Conservation (phyloP, 2,797 vertebrate species). For the Presbytis comata region DNA sequence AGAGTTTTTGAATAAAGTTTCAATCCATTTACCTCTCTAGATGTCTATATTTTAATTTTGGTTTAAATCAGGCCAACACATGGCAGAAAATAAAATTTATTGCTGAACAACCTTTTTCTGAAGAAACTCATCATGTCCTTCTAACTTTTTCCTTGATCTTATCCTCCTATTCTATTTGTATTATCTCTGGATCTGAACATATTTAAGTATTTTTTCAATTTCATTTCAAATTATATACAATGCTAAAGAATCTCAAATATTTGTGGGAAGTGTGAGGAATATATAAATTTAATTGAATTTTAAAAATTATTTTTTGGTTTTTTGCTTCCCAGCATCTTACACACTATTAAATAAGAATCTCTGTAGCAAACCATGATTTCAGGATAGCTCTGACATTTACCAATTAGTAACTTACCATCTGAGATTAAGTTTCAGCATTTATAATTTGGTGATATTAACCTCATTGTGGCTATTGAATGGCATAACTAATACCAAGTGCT, state of each 20-base stretch:
- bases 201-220: not conserved
- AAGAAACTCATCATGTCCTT: not conserved
- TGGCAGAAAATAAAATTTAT: not conserved
- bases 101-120: not conserved
- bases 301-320: not conserved
- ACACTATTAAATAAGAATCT: not conserved
- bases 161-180: not conserved
- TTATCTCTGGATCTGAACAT: not conserved
- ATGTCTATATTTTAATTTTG: not conserved
- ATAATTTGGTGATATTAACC: not conserved
- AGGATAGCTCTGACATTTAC: not conserved
- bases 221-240: not conserved
- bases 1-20: not conserved
- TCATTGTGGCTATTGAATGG: not conserved
- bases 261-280: not conserved
- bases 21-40: not conserved
- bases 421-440: not conserved
- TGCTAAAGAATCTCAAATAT: not conserved
- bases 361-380: not conserved
- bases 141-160: not conserved
- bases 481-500: not conserved
- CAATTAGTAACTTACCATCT: conserved; percentile 10
- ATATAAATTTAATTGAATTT: not conserved
- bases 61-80: not conserved
- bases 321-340: not conserved